Evolutionary conservation across 2,113 vertebrate genomes (phyloP), one percentile per base, ranked within the genome.

Genomic region (Cairina moschata): DNA sequence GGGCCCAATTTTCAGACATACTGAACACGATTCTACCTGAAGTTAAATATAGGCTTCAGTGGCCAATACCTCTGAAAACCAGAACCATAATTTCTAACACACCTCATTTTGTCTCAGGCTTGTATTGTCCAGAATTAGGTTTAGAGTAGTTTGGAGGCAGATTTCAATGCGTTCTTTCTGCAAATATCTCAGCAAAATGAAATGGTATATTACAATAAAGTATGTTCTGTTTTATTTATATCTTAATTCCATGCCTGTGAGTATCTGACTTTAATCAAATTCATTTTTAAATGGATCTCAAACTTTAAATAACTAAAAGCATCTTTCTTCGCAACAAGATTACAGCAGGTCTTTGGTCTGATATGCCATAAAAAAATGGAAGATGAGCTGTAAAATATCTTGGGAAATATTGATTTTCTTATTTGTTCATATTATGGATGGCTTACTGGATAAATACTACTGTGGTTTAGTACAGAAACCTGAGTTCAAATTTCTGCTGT

Each of bases 271-370:
- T 54, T 40, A 54, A 78, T 83, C 34, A 88, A 88, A 78, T 55
- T 62, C 0, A 48, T 75, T 82, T 95, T 86, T 66, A 92, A 92
- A 58, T 6, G 4, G 58, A 92, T 18, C 25, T 60, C 50, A 89
- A 73, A 89, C 31, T 67, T 93, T 46, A 93, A 86, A 83, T 82
- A 96, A 88, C n/a, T 75, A 68, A 79, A 83, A 79, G 8, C n/a
- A 62, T 58, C 22, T 73, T 93, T 88, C 58, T 82, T 86, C n/a
- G 40, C 58, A 56, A 13, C 13, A 66, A 84, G 69, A 69, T 34
- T 62, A 31, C 22, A 60, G 38, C 23, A 78, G 46, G 6, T 67
- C 34, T 81, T 91, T 60, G 69, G 34, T 69, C 32, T 48, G 26
- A 55, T 75, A 29, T 6, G 16, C 48, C 44, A 82, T 93, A 50